Evolutionary conservation across 2,888 invertebrate genomes (phyloP).

Genomic region (Pollenia amentaria): DNA sequence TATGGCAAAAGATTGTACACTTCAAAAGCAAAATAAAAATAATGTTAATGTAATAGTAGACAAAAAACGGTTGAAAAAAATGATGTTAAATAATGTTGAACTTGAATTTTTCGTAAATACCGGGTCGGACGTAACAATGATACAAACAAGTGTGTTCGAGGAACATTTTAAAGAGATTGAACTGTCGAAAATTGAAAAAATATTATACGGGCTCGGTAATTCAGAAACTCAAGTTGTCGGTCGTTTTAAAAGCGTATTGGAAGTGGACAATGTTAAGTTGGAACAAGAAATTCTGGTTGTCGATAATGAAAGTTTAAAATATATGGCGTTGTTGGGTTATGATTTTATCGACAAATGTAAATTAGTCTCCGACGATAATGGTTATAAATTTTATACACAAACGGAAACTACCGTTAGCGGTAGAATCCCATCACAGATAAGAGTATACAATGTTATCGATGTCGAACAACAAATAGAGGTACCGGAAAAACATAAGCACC

Average conservation of each 20-base stretch:
- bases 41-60: constrained; percentile 47
- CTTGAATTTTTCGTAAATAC: constrained; percentile 47
- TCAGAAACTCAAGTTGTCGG: constrained; percentile 12
- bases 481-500: constrained; percentile 25
- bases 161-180: constrained; percentile 43
- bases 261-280: constrained; percentile 24
- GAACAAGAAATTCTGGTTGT: constrained; percentile 51
- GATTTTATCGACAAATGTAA: constrained; percentile 54
- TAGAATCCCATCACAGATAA: neutral
- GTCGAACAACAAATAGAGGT: constrained; percentile 20
- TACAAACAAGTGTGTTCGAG: constrained; percentile 40
- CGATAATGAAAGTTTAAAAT: constrained; percentile 40
- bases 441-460: constrained; percentile 37
- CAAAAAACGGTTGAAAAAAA: constrained; percentile 36
- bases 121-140: constrained; percentile 48
- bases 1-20: constrained; percentile 55
- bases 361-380: constrained; percentile 20
- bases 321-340: constrained; percentile 53
- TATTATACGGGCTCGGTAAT: constrained; percentile 49
- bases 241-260: neutral
- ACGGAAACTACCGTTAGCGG: neutral
- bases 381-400: constrained; percentile 25
- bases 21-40: neutral
- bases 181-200: constrained; percentile 20
- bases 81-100: constrained; percentile 33